Percentiles rank a stretch among this genome's conserved stretches.
These are phyloP conservation scores for Neosilurus hyrtlii DNA, from an alignment of 2,797 vertebrate species.

Conservation along the genomic window DNA sequence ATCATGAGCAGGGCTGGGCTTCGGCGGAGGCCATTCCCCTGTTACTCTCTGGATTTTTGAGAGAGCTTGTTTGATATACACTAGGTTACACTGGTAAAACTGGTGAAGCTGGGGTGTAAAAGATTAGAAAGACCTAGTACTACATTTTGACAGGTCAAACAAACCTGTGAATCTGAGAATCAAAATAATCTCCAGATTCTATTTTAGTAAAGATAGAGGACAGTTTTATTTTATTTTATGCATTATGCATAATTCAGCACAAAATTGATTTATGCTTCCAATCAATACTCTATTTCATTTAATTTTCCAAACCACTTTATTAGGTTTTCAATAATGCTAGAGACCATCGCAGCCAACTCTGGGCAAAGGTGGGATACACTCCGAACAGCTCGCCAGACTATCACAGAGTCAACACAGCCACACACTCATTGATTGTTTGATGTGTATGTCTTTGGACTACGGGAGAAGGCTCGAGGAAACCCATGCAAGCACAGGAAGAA, in stretches of 20 bases:
- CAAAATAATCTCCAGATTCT: background rate
- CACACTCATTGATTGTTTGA: too few relatives aligned
- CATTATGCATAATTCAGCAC: background rate
- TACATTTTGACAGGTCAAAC: background rate
- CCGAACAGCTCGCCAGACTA: too few relatives aligned
- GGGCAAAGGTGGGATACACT: too few relatives aligned
- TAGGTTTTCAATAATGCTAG: too few relatives aligned
- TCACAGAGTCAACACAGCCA: too few relatives aligned
- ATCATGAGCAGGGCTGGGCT: conserved; percentile 9
- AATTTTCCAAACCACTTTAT: too few relatives aligned
- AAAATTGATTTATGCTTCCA: background rate
- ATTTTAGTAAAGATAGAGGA: background rate
- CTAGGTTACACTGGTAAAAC: background rate
- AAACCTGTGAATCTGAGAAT: background rate
- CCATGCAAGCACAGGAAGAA: too few relatives aligned
- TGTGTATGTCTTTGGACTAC: too few relatives aligned
- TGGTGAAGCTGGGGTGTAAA: background rate
- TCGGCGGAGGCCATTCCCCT: background rate
- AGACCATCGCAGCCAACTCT: too few relatives aligned
- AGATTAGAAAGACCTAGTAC: background rate
- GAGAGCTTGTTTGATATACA: background rate
- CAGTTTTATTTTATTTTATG: background rate
- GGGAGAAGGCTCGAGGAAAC: too few relatives aligned
- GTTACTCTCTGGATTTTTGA: background rate
- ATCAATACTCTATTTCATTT: too few relatives aligned